phyloP scores from a whole-genome alignment of 1,140 invertebrate genomes.

The Drosophila repleta region DNA sequence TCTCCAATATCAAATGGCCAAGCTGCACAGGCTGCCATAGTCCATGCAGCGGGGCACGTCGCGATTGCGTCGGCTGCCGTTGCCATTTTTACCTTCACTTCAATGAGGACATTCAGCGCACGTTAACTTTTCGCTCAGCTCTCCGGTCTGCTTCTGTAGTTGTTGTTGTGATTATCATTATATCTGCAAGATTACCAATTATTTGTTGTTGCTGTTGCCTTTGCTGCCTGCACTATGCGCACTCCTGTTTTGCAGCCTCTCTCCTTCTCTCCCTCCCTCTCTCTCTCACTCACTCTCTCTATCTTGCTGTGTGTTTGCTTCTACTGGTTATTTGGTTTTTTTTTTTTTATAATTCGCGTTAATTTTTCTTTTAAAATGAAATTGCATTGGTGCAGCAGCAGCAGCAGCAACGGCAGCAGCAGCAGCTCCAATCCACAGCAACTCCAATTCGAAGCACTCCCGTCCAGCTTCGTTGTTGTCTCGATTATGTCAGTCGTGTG shows the following conservation, averaged over 20 bases:
- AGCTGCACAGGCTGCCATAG: constrained; percentile 26
- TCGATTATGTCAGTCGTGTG: constrained; percentile 79
- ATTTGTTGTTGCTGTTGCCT: constrained; percentile 55
- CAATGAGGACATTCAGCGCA: constrained; percentile 78
- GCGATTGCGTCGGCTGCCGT: constrained; percentile 41
- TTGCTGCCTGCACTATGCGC: constrained; percentile 47
- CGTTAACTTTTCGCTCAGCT: constrained; percentile 60
- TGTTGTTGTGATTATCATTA: constrained; percentile 76
- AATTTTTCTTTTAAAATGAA: constrained; percentile 81
- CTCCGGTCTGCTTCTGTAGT: constrained; percentile 24
- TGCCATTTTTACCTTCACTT: constrained; percentile 60
- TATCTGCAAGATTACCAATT: constrained; percentile 80
- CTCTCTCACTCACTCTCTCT: not conserved
- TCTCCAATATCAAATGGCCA: constrained; percentile 31
- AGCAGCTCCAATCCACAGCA: constrained; percentile 28
- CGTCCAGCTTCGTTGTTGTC: constrained; percentile 64
- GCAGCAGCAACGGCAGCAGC: constrained; percentile 24
- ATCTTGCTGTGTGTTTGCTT: constrained; percentile 22
- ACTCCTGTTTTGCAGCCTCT: constrained; percentile 41
- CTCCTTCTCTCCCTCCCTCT: constrained; percentile 13
- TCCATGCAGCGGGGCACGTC: constrained; percentile 46
- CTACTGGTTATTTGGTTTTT: constrained; percentile 57
- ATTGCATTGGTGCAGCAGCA: constrained; percentile 59
- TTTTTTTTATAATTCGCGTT: constrained; percentile 81
- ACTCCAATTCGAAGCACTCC: constrained; percentile 33